These are phyloP conservation scores for Ochropleura plecta DNA, from an alignment of 2,888 invertebrate genomes.

Conservation along the genomic window DNA sequence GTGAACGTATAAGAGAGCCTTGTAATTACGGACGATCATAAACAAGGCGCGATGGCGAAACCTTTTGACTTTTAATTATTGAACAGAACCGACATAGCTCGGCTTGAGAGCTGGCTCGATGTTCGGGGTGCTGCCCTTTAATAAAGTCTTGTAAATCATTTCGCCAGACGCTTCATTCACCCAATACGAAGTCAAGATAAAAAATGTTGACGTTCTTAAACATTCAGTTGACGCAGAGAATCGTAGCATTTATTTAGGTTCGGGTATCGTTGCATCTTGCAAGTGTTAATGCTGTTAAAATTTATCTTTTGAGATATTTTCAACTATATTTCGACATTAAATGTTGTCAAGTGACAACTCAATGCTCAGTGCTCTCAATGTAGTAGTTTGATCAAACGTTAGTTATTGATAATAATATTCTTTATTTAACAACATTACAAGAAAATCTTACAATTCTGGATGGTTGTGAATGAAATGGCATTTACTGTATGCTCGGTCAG, in stretches of 20 bases:
- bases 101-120: constrained; percentile 62
- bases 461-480: constrained; percentile 48
- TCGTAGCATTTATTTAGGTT: constrained; percentile 44
- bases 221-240: constrained; percentile 37
- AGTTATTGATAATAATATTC: constrained; percentile 10
- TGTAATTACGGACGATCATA: constrained; percentile 81
- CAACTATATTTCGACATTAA: constrained; percentile 26
- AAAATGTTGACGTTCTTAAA: constrained; percentile 47
- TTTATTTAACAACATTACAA: too few species aligned
- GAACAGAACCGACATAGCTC: constrained; percentile 75
- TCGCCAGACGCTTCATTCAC: constrained; percentile 67
- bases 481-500: constrained; percentile 43
- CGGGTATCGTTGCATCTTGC: constrained; percentile 37
- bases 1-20: constrained; percentile 70
- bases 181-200: constrained; percentile 62
- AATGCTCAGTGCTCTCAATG: too few species aligned
- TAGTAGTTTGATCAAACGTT: constrained; percentile 45
- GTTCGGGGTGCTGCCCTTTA: constrained; percentile 78
- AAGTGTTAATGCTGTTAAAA: constrained; percentile 8
- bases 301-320: constrained; percentile 18
- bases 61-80: constrained; percentile 86
- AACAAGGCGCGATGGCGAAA: constrained; percentile 78
- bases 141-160: constrained; percentile 81
- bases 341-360: constrained; percentile 24
- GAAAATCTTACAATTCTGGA: too few species aligned